phyloP scores from a whole-genome alignment of 2,888 invertebrate genomes.

The Acleris sparsana region DNA sequence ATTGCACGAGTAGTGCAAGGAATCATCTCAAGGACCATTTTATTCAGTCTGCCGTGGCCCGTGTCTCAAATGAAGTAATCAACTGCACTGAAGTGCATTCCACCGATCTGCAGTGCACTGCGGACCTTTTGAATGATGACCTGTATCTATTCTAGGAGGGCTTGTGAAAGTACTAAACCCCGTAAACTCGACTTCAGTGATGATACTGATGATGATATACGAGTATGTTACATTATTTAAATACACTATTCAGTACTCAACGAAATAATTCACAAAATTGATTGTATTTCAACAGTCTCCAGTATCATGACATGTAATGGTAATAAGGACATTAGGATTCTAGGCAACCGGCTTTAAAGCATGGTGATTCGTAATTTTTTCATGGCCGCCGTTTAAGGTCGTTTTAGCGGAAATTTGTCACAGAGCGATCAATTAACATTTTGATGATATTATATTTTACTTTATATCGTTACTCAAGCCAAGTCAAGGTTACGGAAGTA shows the following conservation, averaged over 20 bases:
- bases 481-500: constrained; percentile 68
- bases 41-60: constrained; percentile 33
- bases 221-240: too few species aligned
- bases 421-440: constrained; percentile 23
- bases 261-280: background rate
- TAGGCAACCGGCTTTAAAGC: constrained; percentile 17
- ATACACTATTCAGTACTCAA: too few species aligned
- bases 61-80: constrained; percentile 39
- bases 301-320: background rate
- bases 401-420: constrained; percentile 25
- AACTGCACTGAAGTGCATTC: constrained; percentile 31
- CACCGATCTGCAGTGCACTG: constrained; percentile 21
- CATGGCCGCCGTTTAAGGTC: constrained; percentile 31
- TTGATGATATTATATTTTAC: constrained; percentile 32
- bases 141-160: constrained; percentile 23
- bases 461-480: constrained; percentile 21
- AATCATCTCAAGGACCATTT: constrained; percentile 38
- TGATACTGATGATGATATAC: background rate
- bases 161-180: constrained; percentile 13
- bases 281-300: background rate
- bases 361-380: constrained; percentile 30
- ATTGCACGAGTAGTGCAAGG: constrained; percentile 30
- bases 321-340: constrained; percentile 32
- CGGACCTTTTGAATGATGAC: constrained; percentile 30
- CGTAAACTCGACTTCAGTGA: background rate